phyloP scores from a whole-genome alignment of 1,140 invertebrate genomes.

The Drosophila watanabei region DNA sequence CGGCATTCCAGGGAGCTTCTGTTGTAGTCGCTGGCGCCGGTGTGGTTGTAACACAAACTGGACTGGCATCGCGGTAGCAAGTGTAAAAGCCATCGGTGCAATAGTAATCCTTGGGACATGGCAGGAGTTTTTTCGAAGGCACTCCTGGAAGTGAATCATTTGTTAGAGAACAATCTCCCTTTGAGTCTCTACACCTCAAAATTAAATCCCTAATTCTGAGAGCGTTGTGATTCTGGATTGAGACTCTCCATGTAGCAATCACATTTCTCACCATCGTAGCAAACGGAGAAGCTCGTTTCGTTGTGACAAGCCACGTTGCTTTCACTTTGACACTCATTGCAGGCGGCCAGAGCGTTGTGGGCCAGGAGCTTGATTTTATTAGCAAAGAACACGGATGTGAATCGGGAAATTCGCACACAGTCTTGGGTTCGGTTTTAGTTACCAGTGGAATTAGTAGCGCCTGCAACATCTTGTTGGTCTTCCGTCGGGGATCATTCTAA shows the following conservation, averaged over 20 bases:
- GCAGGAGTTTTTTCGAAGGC: conserved; percentile 12
- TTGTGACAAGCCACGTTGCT: conserved; percentile 55
- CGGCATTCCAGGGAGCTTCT: conserved; percentile 8
- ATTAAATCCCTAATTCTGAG: no score
- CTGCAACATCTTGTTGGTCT: conserved; percentile 41
- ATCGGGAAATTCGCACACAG: background rate
- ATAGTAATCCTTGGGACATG: conserved; percentile 34
- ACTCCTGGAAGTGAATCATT: conserved; percentile 11
- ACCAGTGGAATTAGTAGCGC: conserved; percentile 52
- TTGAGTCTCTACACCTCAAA: background rate
- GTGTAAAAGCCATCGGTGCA: conserved; percentile 59
- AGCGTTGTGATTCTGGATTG: no score
- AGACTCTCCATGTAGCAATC: background rate
- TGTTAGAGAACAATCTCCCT: background rate
- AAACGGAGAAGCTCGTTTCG: conserved; percentile 54
- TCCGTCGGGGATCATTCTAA: conserved; percentile 40
- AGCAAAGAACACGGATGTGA: conserved; percentile 1
- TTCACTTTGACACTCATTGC: conserved; percentile 51
- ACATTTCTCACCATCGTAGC: conserved; percentile 34
- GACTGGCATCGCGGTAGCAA: conserved; percentile 34
- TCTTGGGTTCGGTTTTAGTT: conserved; percentile 17
- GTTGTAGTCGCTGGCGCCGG: conserved; percentile 3
- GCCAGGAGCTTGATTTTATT: conserved; percentile 34
- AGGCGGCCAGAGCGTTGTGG: conserved; percentile 23
- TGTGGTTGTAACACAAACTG: conserved; percentile 33